Conservation (phyloP, 2,113 vertebrate species). For the Pterophyllum scalare region DNA sequence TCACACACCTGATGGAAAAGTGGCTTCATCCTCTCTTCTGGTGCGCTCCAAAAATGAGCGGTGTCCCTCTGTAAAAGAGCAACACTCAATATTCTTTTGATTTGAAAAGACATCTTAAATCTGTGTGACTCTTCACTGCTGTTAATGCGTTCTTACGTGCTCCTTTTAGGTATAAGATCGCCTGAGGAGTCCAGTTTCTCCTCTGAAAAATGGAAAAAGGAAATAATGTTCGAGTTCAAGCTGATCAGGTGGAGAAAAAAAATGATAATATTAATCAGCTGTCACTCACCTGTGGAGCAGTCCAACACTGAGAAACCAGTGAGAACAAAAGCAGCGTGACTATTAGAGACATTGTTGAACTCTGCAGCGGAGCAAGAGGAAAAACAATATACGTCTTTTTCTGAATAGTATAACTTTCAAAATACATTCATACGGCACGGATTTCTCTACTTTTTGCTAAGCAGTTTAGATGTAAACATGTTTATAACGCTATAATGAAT, state of each 20-base stretch:
- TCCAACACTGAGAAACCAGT: constrained; percentile 54
- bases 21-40: constrained; percentile 33
- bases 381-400: neutral
- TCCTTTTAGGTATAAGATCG: constrained; percentile 73
- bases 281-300: constrained; percentile 47
- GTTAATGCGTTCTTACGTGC: constrained; percentile 50
- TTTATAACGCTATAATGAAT: neutral
- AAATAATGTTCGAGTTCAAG: neutral
- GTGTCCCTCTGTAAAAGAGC: constrained; percentile 48
- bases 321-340: constrained; percentile 42
- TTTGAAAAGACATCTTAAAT: neutral
- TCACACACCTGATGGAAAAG: constrained; percentile 28
- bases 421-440: neutral
- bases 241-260: neutral
- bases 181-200: constrained; percentile 72
- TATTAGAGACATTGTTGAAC: constrained; percentile 45
- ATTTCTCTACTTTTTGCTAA: too few species aligned
- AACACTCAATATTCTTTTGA: neutral
- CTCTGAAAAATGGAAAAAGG: constrained; percentile 34
- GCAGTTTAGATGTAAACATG: too few species aligned
- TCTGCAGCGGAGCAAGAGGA: constrained; percentile 1
- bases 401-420: fast-evolving
- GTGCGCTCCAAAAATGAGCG: constrained; percentile 53
- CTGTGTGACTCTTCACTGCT: fast-evolving
- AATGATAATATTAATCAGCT: fast-evolving